Evolutionary conservation across 2,888 invertebrate genomes (phyloP), one percentile per base, ranked within the genome.

Genomic region (Myopa tessellatipennis): DNA sequence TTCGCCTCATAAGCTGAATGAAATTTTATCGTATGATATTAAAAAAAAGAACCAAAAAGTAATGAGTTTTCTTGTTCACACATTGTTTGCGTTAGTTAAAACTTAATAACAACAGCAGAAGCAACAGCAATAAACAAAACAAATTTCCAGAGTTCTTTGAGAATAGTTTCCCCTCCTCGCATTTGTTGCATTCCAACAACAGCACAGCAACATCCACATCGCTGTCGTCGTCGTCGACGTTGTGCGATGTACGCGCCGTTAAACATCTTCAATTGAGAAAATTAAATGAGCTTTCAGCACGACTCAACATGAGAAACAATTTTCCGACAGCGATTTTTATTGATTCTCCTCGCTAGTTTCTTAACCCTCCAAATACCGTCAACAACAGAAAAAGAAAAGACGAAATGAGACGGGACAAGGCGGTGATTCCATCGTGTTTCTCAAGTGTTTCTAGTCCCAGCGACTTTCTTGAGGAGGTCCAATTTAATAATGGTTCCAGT

Each of bases 231-330:
- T 36, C 34, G 14, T 14, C 10, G 36, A n/a, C 5, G 5, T n/a
- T 40, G 40, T 26, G 12, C 40, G 5, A n/a, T 40, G 40, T 26
- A 7, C 40, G 16, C n/a, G 36, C n/a, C 40, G 16, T 67, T n/a
- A 67, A 67, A 40, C 40, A 14, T 67, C 67, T 65, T 38, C 38
- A 8, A 40, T 40, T 67, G 67, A 36, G 67, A 67, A 67, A 67
- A 67, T 67, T 67, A 67, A 67, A 67, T 40, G 67, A 67, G 67
- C 36, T 63, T 67, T 67, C 67, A 67, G n/a, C 67, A 67, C 67
- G 40, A 67, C 40, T 67, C 40, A 67, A 67, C 40, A 67, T 40
- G 40, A 67, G 40, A 67, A 67, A 67, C 67, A 67, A n/a, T 40
- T 67, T 67, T 8, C 67, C 67, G 67, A n/a, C 67, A 67, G 36